A percentile compares a stretch with the other conserved stretches of the same genome.
phyloP scores from a whole-genome alignment of 1,140 invertebrate genomes.

The Bombus pyrosoma region DNA sequence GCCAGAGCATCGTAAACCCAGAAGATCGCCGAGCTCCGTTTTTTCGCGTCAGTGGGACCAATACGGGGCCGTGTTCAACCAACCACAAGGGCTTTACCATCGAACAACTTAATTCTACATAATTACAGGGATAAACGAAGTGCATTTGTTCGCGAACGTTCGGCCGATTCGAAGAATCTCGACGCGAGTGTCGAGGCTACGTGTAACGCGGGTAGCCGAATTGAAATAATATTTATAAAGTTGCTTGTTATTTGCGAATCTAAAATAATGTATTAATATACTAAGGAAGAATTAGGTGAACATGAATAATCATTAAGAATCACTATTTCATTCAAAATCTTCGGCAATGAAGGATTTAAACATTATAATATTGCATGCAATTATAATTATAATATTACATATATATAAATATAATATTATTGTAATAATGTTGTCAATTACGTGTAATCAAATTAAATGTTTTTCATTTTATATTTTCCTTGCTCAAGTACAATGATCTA shows the following conservation, averaged over 20 bases:
- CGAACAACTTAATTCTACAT: constrained; percentile 40
- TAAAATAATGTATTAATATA: not conserved
- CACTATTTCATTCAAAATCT: too few species aligned
- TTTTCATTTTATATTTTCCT: too few species aligned
- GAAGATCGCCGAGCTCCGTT: not conserved
- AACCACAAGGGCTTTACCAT: not conserved
- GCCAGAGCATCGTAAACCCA: constrained; percentile 47
- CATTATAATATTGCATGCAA: too few species aligned
- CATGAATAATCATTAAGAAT: too few species aligned
- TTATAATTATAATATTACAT: too few species aligned
- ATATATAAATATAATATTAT: too few species aligned
- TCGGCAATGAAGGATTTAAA: too few species aligned
- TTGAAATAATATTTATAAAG: not conserved
- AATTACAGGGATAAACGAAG: constrained; percentile 15
- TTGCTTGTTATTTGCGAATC: not conserved
- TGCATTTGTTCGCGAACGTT: constrained; percentile 1
- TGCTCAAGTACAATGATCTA: not conserved
- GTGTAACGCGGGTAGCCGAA: not conserved
- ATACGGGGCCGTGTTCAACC: not conserved
- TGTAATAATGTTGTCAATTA: too few species aligned
- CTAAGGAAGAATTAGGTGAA: too few species aligned
- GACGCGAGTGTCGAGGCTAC: not conserved
- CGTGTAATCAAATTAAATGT: too few species aligned
- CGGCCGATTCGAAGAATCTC: not conserved
- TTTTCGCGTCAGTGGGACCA: not conserved